These are phyloP conservation scores for Psylliodes chrysocephalus DNA, from an alignment of 2,888 invertebrate species.

Conservation along the genomic window DNA sequence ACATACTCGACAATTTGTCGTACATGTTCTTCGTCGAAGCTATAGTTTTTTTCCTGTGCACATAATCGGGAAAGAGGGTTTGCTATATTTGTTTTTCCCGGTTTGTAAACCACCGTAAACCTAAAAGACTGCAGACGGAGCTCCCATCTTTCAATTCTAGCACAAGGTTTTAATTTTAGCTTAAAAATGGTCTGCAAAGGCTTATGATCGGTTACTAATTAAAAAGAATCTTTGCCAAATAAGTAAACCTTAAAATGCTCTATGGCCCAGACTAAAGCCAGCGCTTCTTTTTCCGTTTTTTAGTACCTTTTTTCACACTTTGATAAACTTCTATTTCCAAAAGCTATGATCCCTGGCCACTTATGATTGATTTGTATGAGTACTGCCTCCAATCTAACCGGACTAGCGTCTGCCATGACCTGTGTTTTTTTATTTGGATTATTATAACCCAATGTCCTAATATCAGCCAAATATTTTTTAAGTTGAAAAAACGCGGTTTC, in stretches of 20 bases:
- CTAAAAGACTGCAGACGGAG: constrained; percentile 35
- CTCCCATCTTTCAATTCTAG: constrained; percentile 16
- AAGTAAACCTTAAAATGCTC: no score
- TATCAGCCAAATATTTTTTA: constrained; percentile 25
- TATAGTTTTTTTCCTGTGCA: no score
- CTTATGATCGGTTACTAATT: no score
- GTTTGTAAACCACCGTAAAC: no score
- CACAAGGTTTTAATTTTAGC: constrained; percentile 42
- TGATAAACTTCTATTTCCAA: no score
- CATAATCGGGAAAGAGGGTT: no score
- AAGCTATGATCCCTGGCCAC: constrained; percentile 47
- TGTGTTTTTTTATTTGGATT: constrained; percentile 41
- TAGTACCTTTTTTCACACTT: constrained; percentile 50
- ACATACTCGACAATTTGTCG: not conserved
- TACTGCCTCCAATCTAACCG: no score
- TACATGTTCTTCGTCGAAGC: constrained; percentile 11
- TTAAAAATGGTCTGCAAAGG: no score
- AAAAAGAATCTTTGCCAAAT: no score
- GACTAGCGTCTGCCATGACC: no score
- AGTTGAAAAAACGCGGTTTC: constrained; percentile 18
- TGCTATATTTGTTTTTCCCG: no score
- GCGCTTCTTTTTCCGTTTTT: constrained; percentile 55
- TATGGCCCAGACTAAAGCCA: constrained; percentile 55
- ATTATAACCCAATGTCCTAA: constrained; percentile 46
- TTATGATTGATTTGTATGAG: constrained; percentile 48